A percentile compares a stretch with the other conserved stretches of the same genome.
Conservation (phyloP, 2,888 invertebrate species). For the Heliconius sara region DNA sequence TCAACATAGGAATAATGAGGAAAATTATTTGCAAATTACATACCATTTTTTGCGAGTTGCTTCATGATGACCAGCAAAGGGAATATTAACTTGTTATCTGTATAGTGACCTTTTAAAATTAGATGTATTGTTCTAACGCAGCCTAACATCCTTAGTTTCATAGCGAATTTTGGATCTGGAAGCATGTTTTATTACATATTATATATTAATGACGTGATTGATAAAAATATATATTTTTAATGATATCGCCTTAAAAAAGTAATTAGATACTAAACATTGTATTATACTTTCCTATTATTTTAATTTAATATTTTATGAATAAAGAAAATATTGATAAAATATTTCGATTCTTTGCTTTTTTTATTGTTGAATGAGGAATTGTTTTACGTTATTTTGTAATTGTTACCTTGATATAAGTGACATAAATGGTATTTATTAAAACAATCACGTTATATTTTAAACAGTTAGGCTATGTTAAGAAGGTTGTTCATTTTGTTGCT, state of each 20-base stretch:
- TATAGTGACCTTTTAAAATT: slow-evolving; percentile 84
- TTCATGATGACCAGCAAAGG: slow-evolving; percentile 85
- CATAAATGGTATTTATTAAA: neutral
- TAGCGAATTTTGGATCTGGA: slow-evolving; percentile 86
- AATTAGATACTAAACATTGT: neutral
- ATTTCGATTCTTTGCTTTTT: neutral
- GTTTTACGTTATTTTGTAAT: neutral
- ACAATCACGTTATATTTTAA: neutral
- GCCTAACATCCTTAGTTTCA: slow-evolving; percentile 85
- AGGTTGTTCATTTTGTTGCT: neutral
- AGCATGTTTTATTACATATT: slow-evolving; percentile 41
- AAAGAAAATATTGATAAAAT: neutral
- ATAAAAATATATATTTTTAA: neutral
- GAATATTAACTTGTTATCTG: slow-evolving; percentile 83
- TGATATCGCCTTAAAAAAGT: neutral
- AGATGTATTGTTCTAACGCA: slow-evolving; percentile 85
- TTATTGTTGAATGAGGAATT: neutral
- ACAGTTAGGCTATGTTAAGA: neutral
- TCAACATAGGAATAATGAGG: neutral
- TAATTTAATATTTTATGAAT: neutral
- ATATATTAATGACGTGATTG: neutral
- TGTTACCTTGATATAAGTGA: neutral
- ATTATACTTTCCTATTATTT: neutral
- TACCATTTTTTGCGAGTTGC: slow-evolving; percentile 85
- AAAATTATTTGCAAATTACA: slow-evolving; percentile 53